These are phyloP conservation scores for Crossocerus cetratus DNA, from an alignment of 2,888 invertebrate genomes.

Conservation along the genomic window DNA sequence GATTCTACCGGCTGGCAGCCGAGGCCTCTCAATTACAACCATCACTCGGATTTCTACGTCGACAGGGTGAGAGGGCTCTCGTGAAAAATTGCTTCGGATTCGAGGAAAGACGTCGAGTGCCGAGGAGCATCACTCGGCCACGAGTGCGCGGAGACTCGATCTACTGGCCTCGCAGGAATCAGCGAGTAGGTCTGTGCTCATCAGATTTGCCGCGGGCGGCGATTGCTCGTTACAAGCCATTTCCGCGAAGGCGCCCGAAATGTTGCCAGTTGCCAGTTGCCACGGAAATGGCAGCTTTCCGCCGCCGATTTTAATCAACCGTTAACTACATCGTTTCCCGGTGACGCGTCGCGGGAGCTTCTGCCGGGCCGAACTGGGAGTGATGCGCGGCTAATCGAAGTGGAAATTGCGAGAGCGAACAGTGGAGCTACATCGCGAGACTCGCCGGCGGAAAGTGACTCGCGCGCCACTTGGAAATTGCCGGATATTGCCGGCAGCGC, in stretches of 20 bases:
- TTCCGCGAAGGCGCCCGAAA: slow-evolving; percentile 18
- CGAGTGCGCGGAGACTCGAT: too few relatives aligned
- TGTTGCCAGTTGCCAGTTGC: slow-evolving; percentile 21
- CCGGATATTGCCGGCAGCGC: slow-evolving; percentile 54
- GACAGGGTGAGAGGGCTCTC: too few relatives aligned
- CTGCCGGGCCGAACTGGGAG: slow-evolving; percentile 22
- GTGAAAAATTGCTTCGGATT: too few relatives aligned
- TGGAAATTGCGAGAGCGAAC: slow-evolving; percentile 57
- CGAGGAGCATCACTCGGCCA: too few relatives aligned
- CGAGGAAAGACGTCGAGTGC: too few relatives aligned
- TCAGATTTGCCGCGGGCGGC: too few relatives aligned
- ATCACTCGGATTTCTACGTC: too few relatives aligned
- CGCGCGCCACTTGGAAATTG: slow-evolving; percentile 29
- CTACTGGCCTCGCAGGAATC: too few relatives aligned
- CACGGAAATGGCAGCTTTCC: slow-evolving; percentile 38
- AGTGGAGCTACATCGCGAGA: not conserved
- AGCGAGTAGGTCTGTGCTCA: too few relatives aligned
- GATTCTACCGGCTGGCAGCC: not conserved
- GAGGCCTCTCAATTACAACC: too few relatives aligned
- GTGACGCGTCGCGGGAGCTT: slow-evolving; percentile 18
- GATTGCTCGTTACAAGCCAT: not conserved
- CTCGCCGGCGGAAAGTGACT: slow-evolving; percentile 6
- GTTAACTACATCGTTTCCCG: slow-evolving; percentile 49
- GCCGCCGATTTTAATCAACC: slow-evolving; percentile 60
- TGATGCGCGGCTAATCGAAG: slow-evolving; percentile 44